Percentiles rank a stretch among this genome's conserved stretches.
Evolutionary conservation across 2,113 vertebrate genomes (phyloP).

Genomic region (Perca flavescens): DNA sequence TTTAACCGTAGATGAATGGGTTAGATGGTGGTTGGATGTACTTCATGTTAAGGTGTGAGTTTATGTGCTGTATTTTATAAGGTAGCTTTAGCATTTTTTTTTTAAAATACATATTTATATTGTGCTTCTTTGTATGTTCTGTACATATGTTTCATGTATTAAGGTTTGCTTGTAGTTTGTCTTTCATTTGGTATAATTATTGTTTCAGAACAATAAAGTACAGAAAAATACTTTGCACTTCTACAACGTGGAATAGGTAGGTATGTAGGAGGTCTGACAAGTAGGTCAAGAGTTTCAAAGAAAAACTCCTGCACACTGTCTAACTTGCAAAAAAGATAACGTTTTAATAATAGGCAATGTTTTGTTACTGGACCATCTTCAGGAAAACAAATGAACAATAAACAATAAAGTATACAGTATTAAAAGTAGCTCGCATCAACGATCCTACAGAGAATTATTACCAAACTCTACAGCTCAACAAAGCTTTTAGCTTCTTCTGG

Average conservation of each 20-base stretch:
- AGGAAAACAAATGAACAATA: too few species aligned
- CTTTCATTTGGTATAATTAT: not conserved
- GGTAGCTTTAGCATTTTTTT: not conserved
- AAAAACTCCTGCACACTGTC: too few species aligned
- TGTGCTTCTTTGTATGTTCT: not conserved
- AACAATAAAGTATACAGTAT: too few species aligned
- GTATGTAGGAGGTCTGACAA: too few species aligned
- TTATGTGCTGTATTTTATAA: not conserved
- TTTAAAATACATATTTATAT: not conserved
- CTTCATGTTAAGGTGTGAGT: not conserved
- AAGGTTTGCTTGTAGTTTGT: not conserved
- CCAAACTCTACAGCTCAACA: not conserved
- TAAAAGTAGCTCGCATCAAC: not conserved
- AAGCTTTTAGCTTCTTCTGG: not conserved
- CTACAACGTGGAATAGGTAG: too few species aligned
- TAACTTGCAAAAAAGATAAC: too few species aligned
- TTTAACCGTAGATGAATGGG: not conserved
- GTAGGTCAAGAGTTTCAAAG: too few species aligned
- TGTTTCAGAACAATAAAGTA: not conserved
- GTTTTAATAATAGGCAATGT: too few species aligned
- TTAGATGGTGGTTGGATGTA: not conserved
- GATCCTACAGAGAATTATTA: not conserved
- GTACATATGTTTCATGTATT: not conserved
- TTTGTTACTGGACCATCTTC: too few species aligned
- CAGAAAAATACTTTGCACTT: too few species aligned